A percentile compares a stretch with the other conserved stretches of the same genome.
These are phyloP conservation scores for Anadara kagoshimensis DNA, from an alignment of 1,140 invertebrate species.

Conservation along the genomic window DNA sequence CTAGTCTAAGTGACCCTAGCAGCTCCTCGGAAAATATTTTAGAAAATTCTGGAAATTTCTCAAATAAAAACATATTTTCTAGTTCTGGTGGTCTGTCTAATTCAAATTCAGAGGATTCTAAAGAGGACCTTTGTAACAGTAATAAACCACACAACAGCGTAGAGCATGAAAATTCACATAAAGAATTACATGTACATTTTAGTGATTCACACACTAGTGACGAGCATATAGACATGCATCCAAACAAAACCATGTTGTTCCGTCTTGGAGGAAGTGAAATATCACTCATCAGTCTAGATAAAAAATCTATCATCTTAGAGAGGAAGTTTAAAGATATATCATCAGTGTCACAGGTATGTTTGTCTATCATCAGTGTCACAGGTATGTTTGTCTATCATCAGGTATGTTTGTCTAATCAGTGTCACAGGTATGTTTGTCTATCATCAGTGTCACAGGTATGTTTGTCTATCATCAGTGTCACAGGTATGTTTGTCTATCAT, in stretches of 20 bases:
- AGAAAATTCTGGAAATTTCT: slow-evolving; percentile 35
- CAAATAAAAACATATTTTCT: slow-evolving; percentile 9
- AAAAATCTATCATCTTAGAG: slow-evolving; percentile 90
- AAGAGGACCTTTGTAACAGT: slow-evolving; percentile 22
- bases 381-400: no score
- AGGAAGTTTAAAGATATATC: slow-evolving; percentile 91
- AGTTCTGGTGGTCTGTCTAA: slow-evolving; percentile 20
- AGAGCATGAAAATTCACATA: slow-evolving; percentile 30
- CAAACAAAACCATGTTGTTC: slow-evolving; percentile 93
- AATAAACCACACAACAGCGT: slow-evolving; percentile 14
- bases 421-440: no score
- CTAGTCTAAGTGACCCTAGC: slow-evolving; percentile 27
- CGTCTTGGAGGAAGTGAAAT: slow-evolving; percentile 91
- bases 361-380: no score
- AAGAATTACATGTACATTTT: slow-evolving; percentile 37
- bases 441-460: no score
- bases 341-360: no score
- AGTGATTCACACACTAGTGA: slow-evolving; percentile 13
- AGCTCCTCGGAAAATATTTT: slow-evolving; percentile 44
- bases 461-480: no score
- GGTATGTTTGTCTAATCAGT: no score
- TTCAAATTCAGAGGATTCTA: slow-evolving; percentile 7
- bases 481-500: no score
- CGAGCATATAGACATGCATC: slow-evolving; percentile 8
- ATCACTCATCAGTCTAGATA: slow-evolving; percentile 91